Base-by-base conservation (phyloP, 2,888 invertebrate species). In the Neocrepidodera transversa region DNA sequence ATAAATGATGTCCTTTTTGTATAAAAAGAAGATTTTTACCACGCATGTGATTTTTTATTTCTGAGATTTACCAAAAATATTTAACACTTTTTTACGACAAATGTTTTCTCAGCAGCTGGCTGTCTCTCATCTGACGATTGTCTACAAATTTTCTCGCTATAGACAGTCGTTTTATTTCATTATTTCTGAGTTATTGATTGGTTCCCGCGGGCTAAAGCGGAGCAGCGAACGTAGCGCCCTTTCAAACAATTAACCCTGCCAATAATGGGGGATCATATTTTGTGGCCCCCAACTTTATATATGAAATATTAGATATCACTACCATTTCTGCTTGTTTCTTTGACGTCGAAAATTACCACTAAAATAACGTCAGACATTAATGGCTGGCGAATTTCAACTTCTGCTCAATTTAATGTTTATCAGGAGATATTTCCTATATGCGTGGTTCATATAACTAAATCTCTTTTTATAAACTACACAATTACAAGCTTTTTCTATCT, bases 171-270 rank as follows among this genome's bases (percentile, higher is more conserved):
- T 73, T 74, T 76, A 76, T 76, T 76, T 74, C 73, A 72, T 72
- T 74, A 74, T 73, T 72, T 72, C 63, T 32, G 53, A 67, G 75
- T 51, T 76, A 76, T 76, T 73, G 76, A 76, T 74, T 73, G 71
- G 68, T 62, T 66, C 65, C 71, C 71, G 70, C 72, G 68, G 69
- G 74, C 53, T 32, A 38, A 18, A 11, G 38, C 35, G 36, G 6
- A 26, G 50, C 18, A n/a, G 38, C 72, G 67, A 74, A 72, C 74
- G 73, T 72, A 72, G 74, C 73, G 71, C 73, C 74, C 76, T 78
- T 76, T 78, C 76, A 78, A 78, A 78, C 77, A 78, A 78, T 78
- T 78, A 78, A 78, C 76, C 75, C 75, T 74, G 77, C 74, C 76
- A 76, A 76, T 78, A 75, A 74, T 73, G 68, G 71, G 55, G 70